These are phyloP conservation scores for Coregonus ussuriensis DNA, from an alignment of 2,797 vertebrate genomes.

Conservation along the genomic window DNA sequence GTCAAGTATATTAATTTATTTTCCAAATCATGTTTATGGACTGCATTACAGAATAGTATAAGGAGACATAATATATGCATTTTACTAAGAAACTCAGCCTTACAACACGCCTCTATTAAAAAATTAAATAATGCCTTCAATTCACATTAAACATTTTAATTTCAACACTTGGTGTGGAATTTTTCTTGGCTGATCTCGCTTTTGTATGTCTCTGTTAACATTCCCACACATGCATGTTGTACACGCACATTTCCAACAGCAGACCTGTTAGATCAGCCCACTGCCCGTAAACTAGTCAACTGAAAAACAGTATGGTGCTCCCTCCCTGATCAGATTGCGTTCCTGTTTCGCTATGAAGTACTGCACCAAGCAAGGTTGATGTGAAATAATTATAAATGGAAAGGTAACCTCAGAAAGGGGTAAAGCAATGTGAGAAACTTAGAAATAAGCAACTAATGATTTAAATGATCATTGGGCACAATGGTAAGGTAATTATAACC, in stretches of 20 bases:
- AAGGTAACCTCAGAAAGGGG: too few relatives aligned
- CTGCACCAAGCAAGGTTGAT: too few relatives aligned
- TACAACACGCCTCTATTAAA: neutral
- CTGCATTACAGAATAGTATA: neutral
- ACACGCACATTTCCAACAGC: neutral
- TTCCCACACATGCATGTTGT: too few relatives aligned
- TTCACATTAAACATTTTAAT: conserved; percentile 6
- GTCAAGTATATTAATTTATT: neutral
- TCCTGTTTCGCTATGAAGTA: neutral
- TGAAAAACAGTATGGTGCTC: too few relatives aligned
- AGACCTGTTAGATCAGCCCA: neutral
- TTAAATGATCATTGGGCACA: too few relatives aligned
- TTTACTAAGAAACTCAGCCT: neutral
- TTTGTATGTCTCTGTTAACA: too few relatives aligned
- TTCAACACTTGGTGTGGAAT: neutral
- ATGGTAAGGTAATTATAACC: too few relatives aligned
- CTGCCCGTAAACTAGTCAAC: too few relatives aligned
- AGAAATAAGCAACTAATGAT: neutral
- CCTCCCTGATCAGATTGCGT: neutral
- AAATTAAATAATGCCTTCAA: neutral
- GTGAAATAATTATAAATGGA: too few relatives aligned
- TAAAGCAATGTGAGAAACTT: too few relatives aligned
- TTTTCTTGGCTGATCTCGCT: neutral
- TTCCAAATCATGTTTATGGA: neutral
- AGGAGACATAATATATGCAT: neutral